Evolutionary conservation across 1,140 invertebrate species (phyloP).

Genomic region (Drosophila lowei): DNA sequence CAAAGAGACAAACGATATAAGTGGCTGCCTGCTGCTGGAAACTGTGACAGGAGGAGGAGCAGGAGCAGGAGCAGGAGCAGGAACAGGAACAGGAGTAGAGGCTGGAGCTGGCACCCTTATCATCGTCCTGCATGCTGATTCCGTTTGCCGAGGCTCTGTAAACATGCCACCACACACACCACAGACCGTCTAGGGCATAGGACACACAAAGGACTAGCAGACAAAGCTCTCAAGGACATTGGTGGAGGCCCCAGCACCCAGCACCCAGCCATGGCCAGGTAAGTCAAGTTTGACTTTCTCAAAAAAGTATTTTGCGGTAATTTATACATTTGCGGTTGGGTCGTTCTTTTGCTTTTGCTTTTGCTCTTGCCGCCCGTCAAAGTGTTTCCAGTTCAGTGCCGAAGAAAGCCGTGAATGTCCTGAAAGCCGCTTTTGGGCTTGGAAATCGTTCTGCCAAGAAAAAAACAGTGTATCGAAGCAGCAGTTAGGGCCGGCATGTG

Average conservation of each 20-base stretch:
- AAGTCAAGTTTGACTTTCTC: slow-evolving; percentile 34
- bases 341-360: neutral
- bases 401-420: slow-evolving; percentile 32
- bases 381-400: slow-evolving; percentile 60
- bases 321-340: slow-evolving; percentile 22
- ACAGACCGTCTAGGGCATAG: neutral
- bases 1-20: slow-evolving; percentile 68
- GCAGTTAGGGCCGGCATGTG: slow-evolving; percentile 7
- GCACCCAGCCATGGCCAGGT: slow-evolving; percentile 54
- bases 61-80: too few species aligned
- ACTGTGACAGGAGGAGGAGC: too few species aligned
- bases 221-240: slow-evolving; percentile 38
- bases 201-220: slow-evolving; percentile 17
- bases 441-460: too few species aligned
- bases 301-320: slow-evolving; percentile 28
- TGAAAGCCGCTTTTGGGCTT: slow-evolving; percentile 54
- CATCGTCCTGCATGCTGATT: slow-evolving; percentile 53
- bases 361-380: slow-evolving; percentile 33
- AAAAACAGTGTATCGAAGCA: neutral
- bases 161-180: slow-evolving; percentile 33
- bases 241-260: neutral
- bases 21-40: slow-evolving; percentile 21
- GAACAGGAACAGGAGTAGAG: too few species aligned
- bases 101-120: slow-evolving; percentile 12
- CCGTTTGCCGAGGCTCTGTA: slow-evolving; percentile 34